Evolutionary conservation across 2,888 invertebrate species (phyloP).

Genomic region (Tetrapedia diversipes): DNA sequence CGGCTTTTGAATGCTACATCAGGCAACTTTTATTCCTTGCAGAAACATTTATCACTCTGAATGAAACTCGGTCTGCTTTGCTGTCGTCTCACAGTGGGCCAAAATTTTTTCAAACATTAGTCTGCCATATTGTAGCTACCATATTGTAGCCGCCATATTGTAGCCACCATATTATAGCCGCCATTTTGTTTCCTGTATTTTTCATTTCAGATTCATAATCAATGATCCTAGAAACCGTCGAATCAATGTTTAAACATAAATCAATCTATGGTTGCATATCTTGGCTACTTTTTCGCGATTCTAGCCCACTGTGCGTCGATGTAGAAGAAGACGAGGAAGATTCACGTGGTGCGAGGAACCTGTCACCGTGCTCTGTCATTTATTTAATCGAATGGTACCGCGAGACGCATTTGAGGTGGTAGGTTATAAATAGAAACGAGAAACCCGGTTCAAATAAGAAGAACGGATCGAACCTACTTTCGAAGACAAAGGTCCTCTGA

Average conservation of each 20-base stretch:
- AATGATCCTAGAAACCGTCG: no score
- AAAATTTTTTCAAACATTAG: no score
- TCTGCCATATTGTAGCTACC: no score
- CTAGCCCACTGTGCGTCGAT: no score
- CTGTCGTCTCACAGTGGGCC: constrained; percentile 43
- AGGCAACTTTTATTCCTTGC: constrained; percentile 61
- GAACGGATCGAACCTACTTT: constrained; percentile 27
- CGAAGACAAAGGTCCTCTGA: constrained; percentile 25
- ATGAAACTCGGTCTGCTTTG: constrained; percentile 54
- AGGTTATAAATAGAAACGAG: constrained; percentile 25
- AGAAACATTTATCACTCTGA: constrained; percentile 37
- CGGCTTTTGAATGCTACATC: constrained; percentile 57
- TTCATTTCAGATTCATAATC: no score
- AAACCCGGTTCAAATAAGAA: constrained; percentile 27
- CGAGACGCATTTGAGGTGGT: background rate
- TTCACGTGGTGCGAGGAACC: background rate
- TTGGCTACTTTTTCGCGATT: no score
- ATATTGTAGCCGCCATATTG: no score
- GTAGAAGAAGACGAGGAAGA: no score
- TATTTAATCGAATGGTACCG: background rate
- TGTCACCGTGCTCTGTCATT: background rate
- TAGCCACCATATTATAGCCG: no score
- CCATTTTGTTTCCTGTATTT: no score
- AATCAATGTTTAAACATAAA: no score
- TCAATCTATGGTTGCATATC: no score